Evolutionary conservation across 2,888 invertebrate genomes (phyloP), one percentile per base, ranked within the genome.

Genomic region (Drymonia ruficornis): DNA sequence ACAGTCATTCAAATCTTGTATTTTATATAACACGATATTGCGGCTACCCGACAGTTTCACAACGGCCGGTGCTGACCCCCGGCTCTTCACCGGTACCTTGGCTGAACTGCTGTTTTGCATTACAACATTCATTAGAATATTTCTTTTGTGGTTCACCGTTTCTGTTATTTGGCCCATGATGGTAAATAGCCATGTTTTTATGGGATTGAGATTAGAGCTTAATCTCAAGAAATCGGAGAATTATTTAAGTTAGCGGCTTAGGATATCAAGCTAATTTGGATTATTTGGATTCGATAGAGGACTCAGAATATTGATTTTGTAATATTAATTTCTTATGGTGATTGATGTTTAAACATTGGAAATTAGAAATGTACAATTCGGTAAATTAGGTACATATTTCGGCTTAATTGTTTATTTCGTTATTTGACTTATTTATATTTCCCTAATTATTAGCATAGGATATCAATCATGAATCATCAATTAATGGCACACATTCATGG

Each of bases 1-100:
- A 67, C 64, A 69, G 70, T 63, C 50, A 64, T 67, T 61, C 72
- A 72, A 77, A 69, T 80, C 81, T 70, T 82, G 81, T 87, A 79
- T 84, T 91, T 91, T 91, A 91, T 91, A 91, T 90, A 90, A 89
- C 84, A 73, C 61, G 65, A 64, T 75, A 76, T 89, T 87, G 90
- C 88, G 69, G 74, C 67, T 61, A 66, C 52, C 55, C 61, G 59
- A 50, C 48, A 82, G 76, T 91, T 89, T 86, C 89, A 80, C 87
- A 90, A 91, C 65, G 56, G 52, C 45, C 19, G 19, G 55, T 18
- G 59, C 52, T 68, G 77, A 78, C 78, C 76, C 74, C 67, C 51
- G 49, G 28, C 62, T 64, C 70, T 62, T 67, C 55, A 51, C 31
- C 46, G 49, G 49, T 69, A 63, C 59, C 54, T 57, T 36, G 23